Base-by-base conservation (phyloP, 2,113 vertebrate genomes). In the Porphyrio hochstetteri region DNA sequence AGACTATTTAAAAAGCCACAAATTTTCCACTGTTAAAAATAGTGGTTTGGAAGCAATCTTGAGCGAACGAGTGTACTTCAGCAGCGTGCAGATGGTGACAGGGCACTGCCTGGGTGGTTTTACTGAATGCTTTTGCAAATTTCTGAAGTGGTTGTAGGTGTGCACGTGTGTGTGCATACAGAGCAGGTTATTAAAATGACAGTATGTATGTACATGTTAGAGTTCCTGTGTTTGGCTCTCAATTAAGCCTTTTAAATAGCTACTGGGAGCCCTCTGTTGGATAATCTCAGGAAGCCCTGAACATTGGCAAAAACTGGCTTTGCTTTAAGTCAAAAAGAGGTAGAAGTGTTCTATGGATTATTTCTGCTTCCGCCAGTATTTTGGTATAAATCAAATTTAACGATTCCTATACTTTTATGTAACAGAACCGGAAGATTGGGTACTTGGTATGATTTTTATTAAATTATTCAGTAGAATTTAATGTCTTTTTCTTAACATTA, bases 231-330 rank as follows among this genome's bases (percentile, higher is more conserved):
- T 59, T 35, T 65, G 44, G 25, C 70, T 78, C 48, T 50, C 80
- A 70, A 19, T 82, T 83, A 91, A 85, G 46, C 15, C 46, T 77
- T 93, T 87, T 59, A 76, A 46, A 80, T 86, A 86, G 96, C 92
- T 92, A 3, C 50, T 72, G 96, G 82, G 96, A 92, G 97, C 97
- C 97, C 96, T 96, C 97, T 98, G 94, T 96, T 94, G 97, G 95
- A 94, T 85, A 79, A 50, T 70, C 20, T 13, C 21, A 38, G 92
- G 56, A 95, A 93, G 31, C 69, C 84, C 75, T 88, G 77, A 81
- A 36, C 13, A 3, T 20, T 29, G 29, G 48, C 33, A 29, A 57
- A 71, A 69, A 13, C 44, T 9, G 15, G 10, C 33, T 65, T 89
- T 24, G 5, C 33, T 64, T 77, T 5, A 63, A 40, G 24, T 72